Evolutionary conservation across 2,888 invertebrate species (phyloP).

Genomic region (Griposia aprilina): DNA sequence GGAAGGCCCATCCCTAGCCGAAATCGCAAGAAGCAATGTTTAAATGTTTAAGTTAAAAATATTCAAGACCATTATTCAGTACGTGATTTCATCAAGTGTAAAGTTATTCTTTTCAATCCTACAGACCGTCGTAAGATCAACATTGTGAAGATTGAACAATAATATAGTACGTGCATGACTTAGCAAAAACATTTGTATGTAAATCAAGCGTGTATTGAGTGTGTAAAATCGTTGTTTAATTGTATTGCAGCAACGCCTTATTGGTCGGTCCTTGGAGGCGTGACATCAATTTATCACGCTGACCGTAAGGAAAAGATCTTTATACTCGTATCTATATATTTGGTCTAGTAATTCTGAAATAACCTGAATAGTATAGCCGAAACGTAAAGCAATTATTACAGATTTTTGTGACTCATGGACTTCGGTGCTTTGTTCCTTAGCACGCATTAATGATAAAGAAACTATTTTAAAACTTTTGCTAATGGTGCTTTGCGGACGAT

Average conservation of each 20-base stretch:
- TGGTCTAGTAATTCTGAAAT: slow-evolving; percentile 15
- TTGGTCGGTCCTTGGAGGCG: slow-evolving; percentile 52
- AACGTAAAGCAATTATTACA: background rate
- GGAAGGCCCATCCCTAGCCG: no score
- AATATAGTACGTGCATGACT: slow-evolving; percentile 45
- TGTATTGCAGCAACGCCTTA: slow-evolving; percentile 52
- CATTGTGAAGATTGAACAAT: slow-evolving; percentile 46
- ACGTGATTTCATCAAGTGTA: slow-evolving; percentile 13
- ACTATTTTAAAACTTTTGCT: background rate
- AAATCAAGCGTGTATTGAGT: slow-evolving; percentile 57
- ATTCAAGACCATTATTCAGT: slow-evolving; percentile 23
- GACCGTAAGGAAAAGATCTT: slow-evolving; percentile 50
- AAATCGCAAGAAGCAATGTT: background rate
- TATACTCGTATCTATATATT: slow-evolving; percentile 24
- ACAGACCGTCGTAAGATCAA: slow-evolving; percentile 33
- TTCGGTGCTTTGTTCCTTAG: background rate
- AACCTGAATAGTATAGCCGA: slow-evolving; percentile 26
- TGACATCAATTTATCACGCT: slow-evolving; percentile 60
- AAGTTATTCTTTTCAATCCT: slow-evolving; percentile 19
- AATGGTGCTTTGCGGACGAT: no score
- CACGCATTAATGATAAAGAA: background rate
- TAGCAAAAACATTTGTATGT: slow-evolving; percentile 61
- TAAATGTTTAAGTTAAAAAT: slow-evolving; percentile 6
- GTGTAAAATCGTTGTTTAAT: slow-evolving; percentile 64
- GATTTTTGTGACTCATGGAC: background rate